Conservation (phyloP, 1,140 invertebrate species). For the Zaprionus vittiger region DNA sequence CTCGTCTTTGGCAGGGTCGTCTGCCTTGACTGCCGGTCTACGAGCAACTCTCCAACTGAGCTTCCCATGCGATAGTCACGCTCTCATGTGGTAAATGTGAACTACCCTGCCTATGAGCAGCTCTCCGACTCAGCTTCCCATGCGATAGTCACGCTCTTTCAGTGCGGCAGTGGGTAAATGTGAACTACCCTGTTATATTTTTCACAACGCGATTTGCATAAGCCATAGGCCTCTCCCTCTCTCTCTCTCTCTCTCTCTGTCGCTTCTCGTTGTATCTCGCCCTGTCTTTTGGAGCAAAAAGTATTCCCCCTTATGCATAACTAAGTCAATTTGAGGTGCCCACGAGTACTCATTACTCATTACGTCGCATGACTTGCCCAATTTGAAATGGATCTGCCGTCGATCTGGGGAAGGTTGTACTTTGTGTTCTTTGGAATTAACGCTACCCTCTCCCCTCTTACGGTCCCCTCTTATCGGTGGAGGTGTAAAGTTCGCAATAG, state of each 20-base stretch:
- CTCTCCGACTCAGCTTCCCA: not conserved
- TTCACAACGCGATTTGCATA: slow-evolving; percentile 43
- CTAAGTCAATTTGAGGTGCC: slow-evolving; percentile 41
- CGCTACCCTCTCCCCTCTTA: slow-evolving; percentile 9
- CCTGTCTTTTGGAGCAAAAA: slow-evolving; percentile 2
- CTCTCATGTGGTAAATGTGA: slow-evolving; percentile 35
- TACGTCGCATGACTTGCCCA: slow-evolving; percentile 58
- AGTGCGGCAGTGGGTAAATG: slow-evolving; percentile 24
- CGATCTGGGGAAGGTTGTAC: slow-evolving; percentile 9
- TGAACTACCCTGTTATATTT: slow-evolving; percentile 28
- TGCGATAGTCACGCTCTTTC: slow-evolving; percentile 60
- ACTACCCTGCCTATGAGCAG: slow-evolving; percentile 26
- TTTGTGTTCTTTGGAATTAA: slow-evolving; percentile 70
- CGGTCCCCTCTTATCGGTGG: not conserved
- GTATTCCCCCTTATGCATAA: slow-evolving; percentile 48
- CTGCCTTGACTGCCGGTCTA: slow-evolving; percentile 35
- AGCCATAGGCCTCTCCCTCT: slow-evolving; percentile 4
- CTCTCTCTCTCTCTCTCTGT: slow-evolving; percentile 5
- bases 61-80: slow-evolving; percentile 56
- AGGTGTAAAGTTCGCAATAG: slow-evolving; percentile 58
- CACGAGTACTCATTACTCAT: slow-evolving; percentile 67
- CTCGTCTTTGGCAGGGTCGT: slow-evolving; percentile 29
- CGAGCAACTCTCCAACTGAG: not conserved
- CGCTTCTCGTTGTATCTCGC: not conserved
- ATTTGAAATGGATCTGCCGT: slow-evolving; percentile 4